phyloP scores from a whole-genome alignment of 2,888 invertebrate species.

The Silvanus unidentatus region DNA sequence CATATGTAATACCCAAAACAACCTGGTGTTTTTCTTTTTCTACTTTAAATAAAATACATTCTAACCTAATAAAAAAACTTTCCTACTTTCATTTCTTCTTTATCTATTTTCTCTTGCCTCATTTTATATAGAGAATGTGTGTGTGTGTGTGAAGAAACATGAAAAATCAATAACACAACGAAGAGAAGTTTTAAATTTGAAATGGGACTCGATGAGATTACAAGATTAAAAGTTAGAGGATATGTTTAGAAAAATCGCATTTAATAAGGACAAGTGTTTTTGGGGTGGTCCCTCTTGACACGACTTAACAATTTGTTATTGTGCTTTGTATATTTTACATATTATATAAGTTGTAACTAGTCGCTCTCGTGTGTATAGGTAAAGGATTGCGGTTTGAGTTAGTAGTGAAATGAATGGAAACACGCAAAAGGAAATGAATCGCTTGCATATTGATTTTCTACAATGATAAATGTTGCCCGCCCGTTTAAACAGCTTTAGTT shows the following conservation, averaged over 20 bases:
- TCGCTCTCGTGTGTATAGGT: no score
- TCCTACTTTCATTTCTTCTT: not conserved
- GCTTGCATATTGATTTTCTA: slow-evolving; percentile 4
- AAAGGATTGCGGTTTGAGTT: no score
- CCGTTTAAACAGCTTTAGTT: slow-evolving; percentile 4
- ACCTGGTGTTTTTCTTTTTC: slow-evolving; percentile 10
- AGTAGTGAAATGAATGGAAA: slow-evolving; percentile 5
- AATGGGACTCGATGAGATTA: no score
- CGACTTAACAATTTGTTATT: not conserved
- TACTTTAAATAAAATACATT: slow-evolving; percentile 22
- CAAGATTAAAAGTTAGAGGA: no score
- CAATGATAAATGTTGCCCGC: slow-evolving; percentile 1
- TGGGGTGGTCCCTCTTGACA: no score
- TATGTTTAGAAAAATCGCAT: not conserved
- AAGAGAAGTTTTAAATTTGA: no score
- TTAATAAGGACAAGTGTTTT: not conserved
- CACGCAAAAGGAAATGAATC: slow-evolving; percentile 9
- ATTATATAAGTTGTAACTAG: not conserved
- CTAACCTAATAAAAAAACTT: slow-evolving; percentile 18
- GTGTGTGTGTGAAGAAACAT: no score
- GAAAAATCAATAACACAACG: no score
- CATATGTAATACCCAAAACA: no score
- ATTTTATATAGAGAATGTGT: no score
- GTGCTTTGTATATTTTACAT: not conserved
- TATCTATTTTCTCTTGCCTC: slow-evolving; percentile 10